These are phyloP conservation scores for crab-eating macaque (Macaca fascicularis) DNA, from an alignment of 2,113 vertebrate genomes.

Conservation along the genomic window DNA sequence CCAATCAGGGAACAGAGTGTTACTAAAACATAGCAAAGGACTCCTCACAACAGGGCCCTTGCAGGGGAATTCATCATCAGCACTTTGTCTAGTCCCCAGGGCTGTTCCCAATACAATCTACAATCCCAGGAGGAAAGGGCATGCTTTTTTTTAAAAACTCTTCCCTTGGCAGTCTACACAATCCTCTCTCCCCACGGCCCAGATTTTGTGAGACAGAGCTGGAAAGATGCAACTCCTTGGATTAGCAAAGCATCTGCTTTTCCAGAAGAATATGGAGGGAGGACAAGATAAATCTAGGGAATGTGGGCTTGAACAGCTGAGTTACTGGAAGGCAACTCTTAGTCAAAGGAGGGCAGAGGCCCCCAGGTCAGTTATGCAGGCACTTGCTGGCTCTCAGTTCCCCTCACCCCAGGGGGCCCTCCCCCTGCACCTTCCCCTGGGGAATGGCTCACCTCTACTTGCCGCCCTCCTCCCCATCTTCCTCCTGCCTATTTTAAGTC, in stretches of 20 bases:
- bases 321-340: not conserved
- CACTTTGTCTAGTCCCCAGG: not conserved
- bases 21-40: not conserved
- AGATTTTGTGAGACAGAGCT: not conserved
- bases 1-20: not conserved
- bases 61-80: not conserved
- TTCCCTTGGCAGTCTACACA: not conserved
- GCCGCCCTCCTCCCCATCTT: not conserved
- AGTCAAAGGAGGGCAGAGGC: not conserved
- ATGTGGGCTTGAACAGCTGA: not conserved
- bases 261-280: not conserved
- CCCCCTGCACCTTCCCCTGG: not conserved
- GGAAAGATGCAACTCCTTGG: not conserved
- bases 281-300: not conserved
- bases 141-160: not conserved
- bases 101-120: not conserved
- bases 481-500: not conserved
- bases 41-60: not conserved
- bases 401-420: not conserved
- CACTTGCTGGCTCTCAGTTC: not conserved
- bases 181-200: not conserved
- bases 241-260: not conserved
- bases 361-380: not conserved
- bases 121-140: not conserved
- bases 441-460: not conserved